Evolutionary conservation across 2,888 invertebrate genomes (phyloP).

Genomic region (Tanypteryx hageni): DNA sequence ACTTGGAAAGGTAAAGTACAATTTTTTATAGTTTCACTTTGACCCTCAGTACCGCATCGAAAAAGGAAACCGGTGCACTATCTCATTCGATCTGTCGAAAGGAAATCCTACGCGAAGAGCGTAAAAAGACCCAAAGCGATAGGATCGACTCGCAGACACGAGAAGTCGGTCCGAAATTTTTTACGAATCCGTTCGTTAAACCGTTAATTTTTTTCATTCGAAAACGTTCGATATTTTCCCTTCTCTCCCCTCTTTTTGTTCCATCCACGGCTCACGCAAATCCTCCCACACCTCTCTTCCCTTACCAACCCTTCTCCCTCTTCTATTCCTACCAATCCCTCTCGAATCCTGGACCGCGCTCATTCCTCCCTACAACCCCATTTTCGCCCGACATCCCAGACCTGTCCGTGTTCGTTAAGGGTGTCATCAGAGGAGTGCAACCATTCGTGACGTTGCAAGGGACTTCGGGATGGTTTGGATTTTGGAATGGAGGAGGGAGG

Average conservation of each 20-base stretch:
- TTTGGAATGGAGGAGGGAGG: not conserved
- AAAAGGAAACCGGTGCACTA: not conserved
- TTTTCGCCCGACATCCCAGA: constrained; percentile 63
- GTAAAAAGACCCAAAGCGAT: not conserved
- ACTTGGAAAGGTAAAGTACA: constrained; percentile 90
- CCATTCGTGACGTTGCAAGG: constrained; percentile 61
- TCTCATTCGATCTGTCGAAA: not conserved
- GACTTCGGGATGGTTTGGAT: constrained; percentile 55
- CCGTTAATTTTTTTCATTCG: constrained; percentile 22
- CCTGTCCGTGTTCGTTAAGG: constrained; percentile 62
- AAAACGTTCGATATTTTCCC: not conserved
- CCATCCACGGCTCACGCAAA: not conserved
- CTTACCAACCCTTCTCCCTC: not conserved
- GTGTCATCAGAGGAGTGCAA: constrained; percentile 64
- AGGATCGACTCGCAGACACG: constrained; percentile 6
- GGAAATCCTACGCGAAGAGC: not conserved
- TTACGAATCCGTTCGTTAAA: constrained; percentile 23
- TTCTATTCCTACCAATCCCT: constrained; percentile 8
- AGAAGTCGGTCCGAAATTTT: not conserved
- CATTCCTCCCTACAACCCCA: constrained; percentile 34
- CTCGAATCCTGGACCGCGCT: too few species aligned
- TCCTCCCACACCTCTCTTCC: constrained; percentile 25
- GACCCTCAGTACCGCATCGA: not conserved
- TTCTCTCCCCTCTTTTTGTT: constrained; percentile 46
- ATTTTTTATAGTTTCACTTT: not conserved